phyloP scores from a whole-genome alignment of 2,113 vertebrate species.

The Menidia beryllina region DNA sequence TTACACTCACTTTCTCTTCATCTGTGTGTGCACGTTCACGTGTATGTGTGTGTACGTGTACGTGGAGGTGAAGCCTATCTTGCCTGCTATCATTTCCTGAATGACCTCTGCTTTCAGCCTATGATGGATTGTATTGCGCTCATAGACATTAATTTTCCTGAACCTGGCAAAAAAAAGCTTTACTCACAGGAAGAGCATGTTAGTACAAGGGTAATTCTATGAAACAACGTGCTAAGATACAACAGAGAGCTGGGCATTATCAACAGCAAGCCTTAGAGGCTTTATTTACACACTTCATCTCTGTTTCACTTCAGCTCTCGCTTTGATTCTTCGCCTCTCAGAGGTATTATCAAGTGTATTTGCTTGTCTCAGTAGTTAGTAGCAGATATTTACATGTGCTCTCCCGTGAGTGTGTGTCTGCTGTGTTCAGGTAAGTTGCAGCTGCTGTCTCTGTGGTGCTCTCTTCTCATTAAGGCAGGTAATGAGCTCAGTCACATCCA shows the following conservation, averaged over 20 bases:
- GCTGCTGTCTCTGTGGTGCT: conserved; percentile 74
- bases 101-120: conserved; percentile 87
- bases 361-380: conserved; percentile 64
- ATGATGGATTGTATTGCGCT: conserved; percentile 86
- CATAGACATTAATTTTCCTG: conserved; percentile 87
- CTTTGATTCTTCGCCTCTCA: conserved; percentile 44
- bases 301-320: conserved; percentile 25
- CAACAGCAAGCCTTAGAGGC: conserved; percentile 49
- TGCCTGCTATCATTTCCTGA: conserved; percentile 85
- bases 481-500: conserved; percentile 79
- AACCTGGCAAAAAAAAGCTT: conserved; percentile 79
- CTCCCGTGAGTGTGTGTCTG: conserved; percentile 46
- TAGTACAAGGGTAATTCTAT: conserved; percentile 82
- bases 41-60: conserved; percentile 56
- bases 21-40: conserved; percentile 41
- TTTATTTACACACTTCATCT: conserved; percentile 43
- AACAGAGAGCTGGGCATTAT: conserved; percentile 30
- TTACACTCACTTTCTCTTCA: conserved; percentile 38
- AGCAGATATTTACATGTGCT: conserved; percentile 60
- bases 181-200: conserved; percentile 80
- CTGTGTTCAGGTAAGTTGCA: conserved; percentile 67
- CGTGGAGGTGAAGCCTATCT: conserved; percentile 79
- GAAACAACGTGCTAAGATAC: conserved; percentile 78
- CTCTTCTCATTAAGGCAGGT: conserved; percentile 80
- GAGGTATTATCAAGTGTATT: conserved; percentile 63